Evolutionary conservation across 2,797 vertebrate species (phyloP), one percentile per base, ranked within the genome.

Genomic region (Hybognathus amarus): DNA sequence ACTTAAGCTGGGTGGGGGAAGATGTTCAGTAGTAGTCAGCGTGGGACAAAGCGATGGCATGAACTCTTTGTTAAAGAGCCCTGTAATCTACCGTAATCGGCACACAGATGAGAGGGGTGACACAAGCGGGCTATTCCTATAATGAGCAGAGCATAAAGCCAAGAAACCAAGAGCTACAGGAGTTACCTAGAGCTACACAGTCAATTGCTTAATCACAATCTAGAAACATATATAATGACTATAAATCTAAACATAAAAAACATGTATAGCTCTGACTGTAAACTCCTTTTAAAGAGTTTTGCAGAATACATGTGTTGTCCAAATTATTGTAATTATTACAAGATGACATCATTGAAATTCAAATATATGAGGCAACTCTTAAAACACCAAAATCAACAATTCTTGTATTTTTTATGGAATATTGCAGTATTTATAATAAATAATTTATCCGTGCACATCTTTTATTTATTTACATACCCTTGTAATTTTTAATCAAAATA

Each of bases 1-100:
- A 92, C 94, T 94, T 93, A 87, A 83, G 77, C 69, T 69, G 87
- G 90, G 91, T 85, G 91, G 90, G 90, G 89, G 89, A 87, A 90
- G 87, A 66, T 45, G 50, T 80, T 71, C 50, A 80, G 59, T 54
- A 71, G 75, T 59, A 71, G 69, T 66, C 30, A 40, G 64, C 12
- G 38, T 59, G 36, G 64, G 47, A 74, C 80, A 77, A 82, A 79
- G 82, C 79, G 30, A 70, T 33, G 68, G 27, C 79, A 79, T 59
- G 38, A 77, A 80, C 78, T 83, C 12, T 15, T n/a, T 67, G 83
- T 80, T 56, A 80, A 85, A 80, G 77, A 45, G 54, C 80, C 40
- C 85, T 76, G 76, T 71, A 82, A 74, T 70, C 77, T 78, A 22
- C 63, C 1, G n/a, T 80, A 73, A 80, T 75, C 59, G n/a, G 36